A percentile compares a stretch with the other conserved stretches of the same genome.
phyloP scores from a whole-genome alignment of 2,888 invertebrate genomes.

The Trissoscelio sp. region DNA sequence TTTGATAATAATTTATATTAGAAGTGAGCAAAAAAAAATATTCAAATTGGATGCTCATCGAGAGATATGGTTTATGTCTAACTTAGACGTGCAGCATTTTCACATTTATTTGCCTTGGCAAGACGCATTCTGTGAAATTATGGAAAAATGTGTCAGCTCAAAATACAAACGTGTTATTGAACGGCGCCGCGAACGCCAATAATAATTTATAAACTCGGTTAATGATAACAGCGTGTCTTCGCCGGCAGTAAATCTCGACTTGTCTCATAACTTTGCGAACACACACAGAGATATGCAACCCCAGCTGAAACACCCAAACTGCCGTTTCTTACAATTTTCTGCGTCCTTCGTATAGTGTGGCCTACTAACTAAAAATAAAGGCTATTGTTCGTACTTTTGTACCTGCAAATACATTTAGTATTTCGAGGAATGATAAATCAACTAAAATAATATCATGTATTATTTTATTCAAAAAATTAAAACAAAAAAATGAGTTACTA shows the following conservation, averaged over 20 bases:
- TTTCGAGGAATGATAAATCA: slow-evolving; percentile 3
- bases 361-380: slow-evolving; percentile 60
- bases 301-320: slow-evolving; percentile 25
- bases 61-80: background rate
- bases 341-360: slow-evolving; percentile 44
- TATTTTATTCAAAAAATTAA: background rate
- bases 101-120: slow-evolving; percentile 29
- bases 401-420: slow-evolving; percentile 25
- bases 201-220: slow-evolving; percentile 64
- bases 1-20: slow-evolving; percentile 35
- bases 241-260: slow-evolving; percentile 59
- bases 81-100: slow-evolving; percentile 20
- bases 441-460: background rate
- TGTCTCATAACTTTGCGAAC: slow-evolving; percentile 59
- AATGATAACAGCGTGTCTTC: slow-evolving; percentile 63
- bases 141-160: slow-evolving; percentile 54
- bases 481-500: background rate
- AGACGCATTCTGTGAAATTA: slow-evolving; percentile 39
- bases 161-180: slow-evolving; percentile 57
- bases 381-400: slow-evolving; percentile 38
- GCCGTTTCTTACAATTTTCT: slow-evolving; percentile 37
- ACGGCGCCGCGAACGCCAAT: slow-evolving; percentile 50
- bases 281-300: slow-evolving; percentile 37
- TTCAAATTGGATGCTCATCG: slow-evolving; percentile 28
- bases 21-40: slow-evolving; percentile 4